Evolutionary conservation across 2,113 vertebrate genomes (phyloP), one percentile per base, ranked within the genome.

Genomic region (Notechis scutatus): DNA sequence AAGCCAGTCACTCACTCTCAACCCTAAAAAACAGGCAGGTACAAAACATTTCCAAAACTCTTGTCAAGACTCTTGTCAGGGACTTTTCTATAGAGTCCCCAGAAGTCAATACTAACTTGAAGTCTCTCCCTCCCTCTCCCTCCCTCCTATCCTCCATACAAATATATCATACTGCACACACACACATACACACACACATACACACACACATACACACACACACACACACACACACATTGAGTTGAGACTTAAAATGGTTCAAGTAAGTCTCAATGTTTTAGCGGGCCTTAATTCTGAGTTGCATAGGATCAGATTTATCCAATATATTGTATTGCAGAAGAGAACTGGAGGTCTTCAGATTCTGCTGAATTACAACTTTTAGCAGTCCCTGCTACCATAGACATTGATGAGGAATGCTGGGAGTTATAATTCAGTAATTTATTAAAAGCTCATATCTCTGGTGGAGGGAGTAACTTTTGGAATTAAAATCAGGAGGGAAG

Each of bases 71-170:
- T 74, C 45, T 45, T 45, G 45, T 18, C 64, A 69, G 59, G 10
- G 10, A 61, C 24, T 29, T 61, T 29, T 29, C 3, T 2, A 29
- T 15, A 34, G n/a, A 74, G 14, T 74, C n/a, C 34, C 2, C 64
- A 74, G 61, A 69, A 5, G 61, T 69, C 61, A 69, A 69, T 69
- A n/a, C 4, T n/a, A n/a, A 29, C 61, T n/a, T 29, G 10, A 69
- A n/a, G 11, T 24, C 57, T 1, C 21, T 24, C 7, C 11, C 18
- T 0, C 4, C 5, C 55, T 2, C 18, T 6, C 20, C 0, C 20
- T 20, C 20, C 21, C 21, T 57, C 56, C 1, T 6, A 6, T 26
- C 24, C 26, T 59, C 56, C 23, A 7, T 59, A 56, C 21, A 29
- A 24, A 64, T 12, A 64, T 29, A 64, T 61, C 9, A 26, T 11